Percentiles rank a stretch among this genome's conserved stretches.
These are phyloP conservation scores for Heliangelus exortis DNA, from an alignment of 2,797 vertebrate genomes.

Conservation along the genomic window DNA sequence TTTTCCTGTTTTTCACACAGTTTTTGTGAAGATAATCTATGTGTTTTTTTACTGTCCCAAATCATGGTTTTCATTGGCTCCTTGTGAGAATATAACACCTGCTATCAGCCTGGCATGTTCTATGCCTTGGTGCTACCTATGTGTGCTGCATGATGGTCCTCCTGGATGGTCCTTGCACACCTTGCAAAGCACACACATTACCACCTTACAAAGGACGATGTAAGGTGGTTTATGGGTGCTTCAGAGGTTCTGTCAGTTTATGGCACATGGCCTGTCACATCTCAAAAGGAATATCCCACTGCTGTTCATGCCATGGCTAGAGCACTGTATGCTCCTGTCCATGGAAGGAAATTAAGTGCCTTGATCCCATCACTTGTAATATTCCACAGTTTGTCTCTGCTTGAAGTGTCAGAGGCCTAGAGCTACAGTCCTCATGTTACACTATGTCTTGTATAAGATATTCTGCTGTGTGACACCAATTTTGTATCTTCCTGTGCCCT, in stretches of 20 bases:
- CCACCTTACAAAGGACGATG: neutral
- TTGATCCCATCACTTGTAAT: neutral
- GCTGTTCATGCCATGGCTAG: neutral
- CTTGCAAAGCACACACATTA: neutral
- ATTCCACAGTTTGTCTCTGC: neutral
- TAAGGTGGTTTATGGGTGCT: neutral
- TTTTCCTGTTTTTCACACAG: neutral
- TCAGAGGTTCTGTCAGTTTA: neutral
- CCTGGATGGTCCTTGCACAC: neutral
- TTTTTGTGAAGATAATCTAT: neutral
- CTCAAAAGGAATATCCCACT: neutral
- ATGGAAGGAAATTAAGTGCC: neutral
- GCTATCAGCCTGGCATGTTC: neutral
- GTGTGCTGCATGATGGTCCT: neutral
- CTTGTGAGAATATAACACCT: neutral
- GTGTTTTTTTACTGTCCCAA: neutral
- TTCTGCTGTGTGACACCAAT: neutral
- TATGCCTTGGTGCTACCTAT: neutral
- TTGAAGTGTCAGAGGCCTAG: neutral
- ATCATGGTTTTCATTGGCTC: accelerated
- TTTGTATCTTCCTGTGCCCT: neutral
- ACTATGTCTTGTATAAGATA: neutral
- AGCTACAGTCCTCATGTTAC: neutral
- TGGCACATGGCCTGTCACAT: neutral
- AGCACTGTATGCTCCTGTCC: neutral